Conservation (phyloP, 2,888 invertebrate species). For the Melikaiella ostensackeni region DNA sequence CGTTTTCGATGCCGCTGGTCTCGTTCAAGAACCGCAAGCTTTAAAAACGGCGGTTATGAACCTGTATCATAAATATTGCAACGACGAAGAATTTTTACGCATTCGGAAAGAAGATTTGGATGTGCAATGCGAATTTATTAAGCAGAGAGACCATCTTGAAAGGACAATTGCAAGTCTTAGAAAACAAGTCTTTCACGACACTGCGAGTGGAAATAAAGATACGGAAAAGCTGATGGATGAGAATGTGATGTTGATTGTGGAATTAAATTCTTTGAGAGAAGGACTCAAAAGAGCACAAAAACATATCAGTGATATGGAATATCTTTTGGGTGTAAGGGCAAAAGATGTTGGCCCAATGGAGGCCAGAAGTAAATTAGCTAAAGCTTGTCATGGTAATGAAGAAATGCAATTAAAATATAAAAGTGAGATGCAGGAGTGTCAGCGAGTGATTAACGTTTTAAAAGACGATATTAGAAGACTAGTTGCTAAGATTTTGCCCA, state of each 20-base stretch:
- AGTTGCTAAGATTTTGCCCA: background rate
- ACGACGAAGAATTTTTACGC: constrained; percentile 83
- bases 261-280: constrained; percentile 86
- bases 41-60: constrained; percentile 79
- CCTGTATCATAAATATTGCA: constrained; percentile 85
- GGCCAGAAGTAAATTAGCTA: constrained; percentile 82
- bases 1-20: constrained; percentile 87
- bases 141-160: constrained; percentile 91
- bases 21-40: constrained; percentile 86
- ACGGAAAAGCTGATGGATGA: constrained; percentile 80
- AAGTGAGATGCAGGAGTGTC: constrained; percentile 72
- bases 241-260: constrained; percentile 86
- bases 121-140: constrained; percentile 85
- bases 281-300: constrained; percentile 83
- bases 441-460: constrained; percentile 76
- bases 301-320: constrained; percentile 86
- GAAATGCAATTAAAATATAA: constrained; percentile 81
- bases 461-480: constrained; percentile 75
- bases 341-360: constrained; percentile 81
- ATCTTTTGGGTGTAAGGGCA: constrained; percentile 82
- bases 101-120: constrained; percentile 85
- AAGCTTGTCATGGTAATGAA: constrained; percentile 81
- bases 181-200: constrained; percentile 75
- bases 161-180: constrained; percentile 78
- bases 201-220: constrained; percentile 35